Evolutionary conservation across 2,797 vertebrate species (phyloP), one percentile per base, ranked within the genome.

Genomic region (Falco concolor): DNA sequence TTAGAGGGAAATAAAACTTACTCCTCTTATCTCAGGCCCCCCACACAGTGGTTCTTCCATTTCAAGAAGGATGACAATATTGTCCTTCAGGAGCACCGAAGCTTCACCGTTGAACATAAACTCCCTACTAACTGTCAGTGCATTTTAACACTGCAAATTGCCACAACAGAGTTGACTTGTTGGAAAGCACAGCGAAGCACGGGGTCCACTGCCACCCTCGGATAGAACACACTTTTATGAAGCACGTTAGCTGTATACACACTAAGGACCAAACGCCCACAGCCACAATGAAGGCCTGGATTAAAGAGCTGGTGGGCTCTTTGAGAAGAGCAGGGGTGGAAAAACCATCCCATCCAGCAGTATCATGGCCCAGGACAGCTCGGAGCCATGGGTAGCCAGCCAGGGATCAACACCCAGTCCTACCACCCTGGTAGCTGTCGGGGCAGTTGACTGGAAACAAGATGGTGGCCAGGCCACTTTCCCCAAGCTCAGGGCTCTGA

Each of bases 321-420:
- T 57, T 0, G 0, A 67, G 60, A 57, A 80, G 60, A 80, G 28
- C 21, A n/a, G 19, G 40, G 28, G n/a, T 65, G 14, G 49, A 47
- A 67, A 94, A 82, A 22, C 1, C 32, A 59, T 32, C 27, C 44
- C 74, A 82, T 24, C 64, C 60, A 73, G 63, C 17, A 64, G n/a
- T 20, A 18, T 83, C 11, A 0, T 3, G 57, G n/a, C 45, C 61
- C 32, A 44, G 50, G 75, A 45, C 5, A 47, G 24, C 67, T 10
- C 3, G 1, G 61, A 44, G 34, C 1, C 2, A 53, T 1, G 3
- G 10, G 28, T 52, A 36, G 34, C n/a, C 23, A 77, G 52, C 8
- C 49, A 70, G 38, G 9, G 34, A 15, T 8, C 4, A 38, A 13
- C 2, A 21, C 17, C 9, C 17, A 56, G 56, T 8, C 16, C 44